Evolutionary conservation across 64 coral and sea anemone species (phyloP).

Genomic region (Montipora foliosa): DNA sequence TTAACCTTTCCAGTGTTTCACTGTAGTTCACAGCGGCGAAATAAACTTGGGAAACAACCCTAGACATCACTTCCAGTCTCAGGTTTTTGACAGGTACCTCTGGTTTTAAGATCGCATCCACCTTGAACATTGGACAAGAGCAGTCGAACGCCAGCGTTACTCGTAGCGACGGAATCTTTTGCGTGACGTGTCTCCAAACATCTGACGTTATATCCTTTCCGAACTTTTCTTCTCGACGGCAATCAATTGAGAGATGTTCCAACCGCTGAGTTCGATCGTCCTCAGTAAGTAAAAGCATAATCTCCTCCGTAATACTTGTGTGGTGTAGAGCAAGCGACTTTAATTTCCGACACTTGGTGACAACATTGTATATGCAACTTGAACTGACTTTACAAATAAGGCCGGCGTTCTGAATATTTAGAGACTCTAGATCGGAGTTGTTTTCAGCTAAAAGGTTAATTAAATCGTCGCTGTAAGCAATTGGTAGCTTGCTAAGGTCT

Average conservation of each 20-base stretch:
- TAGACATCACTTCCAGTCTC: conserved; percentile 72
- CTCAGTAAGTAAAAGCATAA: conserved; percentile 76
- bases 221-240: conserved; percentile 91
- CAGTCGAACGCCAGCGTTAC: conserved; percentile 82
- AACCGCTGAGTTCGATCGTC: conserved; percentile 63
- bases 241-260: conserved; percentile 75
- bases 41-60: conserved; percentile 86
- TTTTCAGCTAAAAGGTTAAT: conserved; percentile 76
- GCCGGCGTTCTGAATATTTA: conserved; percentile 92
- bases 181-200: conserved; percentile 70
- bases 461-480: conserved; percentile 77
- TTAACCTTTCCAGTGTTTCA: conserved; percentile 81
- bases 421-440: conserved; percentile 72
- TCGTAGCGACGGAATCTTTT: conserved; percentile 72
- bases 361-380: conserved; percentile 71
- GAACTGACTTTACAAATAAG: conserved; percentile 94
- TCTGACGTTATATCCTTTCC: conserved; percentile 81
- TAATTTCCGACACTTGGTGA: conserved; percentile 77
- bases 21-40: conserved; percentile 79
- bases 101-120: conserved; percentile 88
- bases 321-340: conserved; percentile 83
- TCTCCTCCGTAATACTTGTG: conserved; percentile 81
- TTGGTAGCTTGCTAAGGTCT: conserved; percentile 75
- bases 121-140: conserved; percentile 94
- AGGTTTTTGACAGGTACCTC: conserved; percentile 80